Percentiles rank a stretch among this genome's conserved stretches.
phyloP scores from a whole-genome alignment of 2,113 vertebrate species.

The Cacatua alba region DNA sequence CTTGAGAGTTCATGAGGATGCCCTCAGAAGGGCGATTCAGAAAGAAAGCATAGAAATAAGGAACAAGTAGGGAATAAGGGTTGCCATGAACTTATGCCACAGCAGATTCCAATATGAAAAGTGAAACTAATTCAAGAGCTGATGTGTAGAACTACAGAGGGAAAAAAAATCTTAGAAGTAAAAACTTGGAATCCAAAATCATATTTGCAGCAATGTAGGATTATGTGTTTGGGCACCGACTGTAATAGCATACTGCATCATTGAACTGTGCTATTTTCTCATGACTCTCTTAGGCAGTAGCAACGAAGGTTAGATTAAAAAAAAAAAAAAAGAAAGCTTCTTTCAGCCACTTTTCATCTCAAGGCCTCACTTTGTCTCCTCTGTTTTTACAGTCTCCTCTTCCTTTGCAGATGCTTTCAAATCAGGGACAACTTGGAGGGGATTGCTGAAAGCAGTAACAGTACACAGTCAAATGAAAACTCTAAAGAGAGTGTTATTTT shows the following conservation, averaged over 20 bases:
- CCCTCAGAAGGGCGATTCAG: background rate
- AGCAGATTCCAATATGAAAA: background rate
- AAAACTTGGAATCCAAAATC: background rate
- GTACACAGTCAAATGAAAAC: background rate
- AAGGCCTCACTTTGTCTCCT: background rate
- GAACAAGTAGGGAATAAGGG: background rate
- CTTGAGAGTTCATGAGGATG: slow-evolving; percentile 29
- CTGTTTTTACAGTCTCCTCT: background rate
- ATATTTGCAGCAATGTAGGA: background rate
- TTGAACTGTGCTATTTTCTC: background rate
- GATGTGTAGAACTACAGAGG: background rate
- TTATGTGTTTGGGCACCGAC: background rate
- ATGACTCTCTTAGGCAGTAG: background rate
- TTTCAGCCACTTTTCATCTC: background rate
- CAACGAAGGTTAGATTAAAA: background rate
- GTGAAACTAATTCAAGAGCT: background rate
- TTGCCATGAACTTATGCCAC: background rate
- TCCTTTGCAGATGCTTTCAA: background rate
- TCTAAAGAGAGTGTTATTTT: background rate
- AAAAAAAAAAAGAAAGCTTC: background rate
- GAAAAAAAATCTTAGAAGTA: background rate
- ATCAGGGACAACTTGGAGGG: background rate
- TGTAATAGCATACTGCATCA: background rate
- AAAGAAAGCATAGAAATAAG: background rate
- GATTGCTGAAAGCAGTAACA: slow-evolving; percentile 3